Evolutionary conservation across 2,888 invertebrate species (phyloP), one percentile per base, ranked within the genome.

Genomic region (Tetragonula carbonaria): DNA sequence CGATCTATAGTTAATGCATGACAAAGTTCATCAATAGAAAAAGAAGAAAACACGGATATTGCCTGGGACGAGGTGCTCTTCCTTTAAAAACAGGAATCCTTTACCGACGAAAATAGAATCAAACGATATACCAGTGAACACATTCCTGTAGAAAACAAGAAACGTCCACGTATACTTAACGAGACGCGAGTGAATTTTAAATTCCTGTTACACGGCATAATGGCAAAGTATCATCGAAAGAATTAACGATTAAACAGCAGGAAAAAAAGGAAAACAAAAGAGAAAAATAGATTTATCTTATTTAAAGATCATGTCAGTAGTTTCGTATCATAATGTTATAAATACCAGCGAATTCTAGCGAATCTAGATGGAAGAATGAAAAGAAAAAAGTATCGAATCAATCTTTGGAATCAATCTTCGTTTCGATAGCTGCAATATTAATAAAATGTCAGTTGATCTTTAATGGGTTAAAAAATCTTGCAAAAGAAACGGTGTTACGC

Each of bases 61-160:
- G 67, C 50, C 53, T 59, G 67, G 67, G 28, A 63, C 77, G 82
- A 72, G 82, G 55, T 59, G 80, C 62, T 72, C 83, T 82, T 68
- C 72, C 72, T 82, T 55, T 55, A 59, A 57, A 82, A 83, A 83
- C 82, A 63, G 82, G 82, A 83, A 76, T 73, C 33, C 51, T 38
- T 73, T 82, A 72, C 76, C 62, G 76, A 82, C 57, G 57, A 67
- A 83, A 83, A 82, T 82, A 62, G 38, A 59, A 55, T 38, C 45
- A 51, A 57, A 73, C 55, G 82, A 53, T 73, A 62, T 5, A 38
- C 21, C 28, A 66, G 53, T 16, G 28, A 66, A 55, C 8, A 23
- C 8, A 38, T 55, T 50, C 59, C 28, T 21, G 11, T 14, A 28
- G 6, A 72, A n/a, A 72, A 21, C 28, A 18, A 59, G 11, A 72